Evolutionary conservation across 1,140 invertebrate genomes (phyloP), one percentile per base, ranked within the genome.

Genomic region (Polyergus mexicanus): DNA sequence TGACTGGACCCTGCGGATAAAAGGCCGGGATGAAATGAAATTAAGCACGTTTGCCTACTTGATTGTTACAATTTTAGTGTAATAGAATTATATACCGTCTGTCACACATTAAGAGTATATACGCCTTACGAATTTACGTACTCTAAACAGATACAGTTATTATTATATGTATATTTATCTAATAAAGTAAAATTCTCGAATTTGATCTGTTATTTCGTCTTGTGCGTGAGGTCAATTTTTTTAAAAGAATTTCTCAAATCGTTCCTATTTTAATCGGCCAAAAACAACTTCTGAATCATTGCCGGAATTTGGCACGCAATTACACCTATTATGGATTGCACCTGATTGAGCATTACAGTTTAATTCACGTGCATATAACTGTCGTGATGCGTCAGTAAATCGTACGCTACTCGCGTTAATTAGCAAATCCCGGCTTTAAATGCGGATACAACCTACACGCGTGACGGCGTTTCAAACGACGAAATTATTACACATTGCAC

Each of bases 371-470:
- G 78, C 63, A 71, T 35, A 65, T 80, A 63, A 78, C 13, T 19
- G n/a, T 58, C 28, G n/a, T 32, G 60, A 51, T 56, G 25, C 25
- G 66, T 81, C 78, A 60, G 22, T 13, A 19, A 58, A 72, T 60
- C 38, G 78, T 54, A 38, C 22, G 65, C 32, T 69, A 80, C 68
- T 68, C 22, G 32, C 63, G 68, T 72, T 83, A 83, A 83, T 74
- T 74, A 74, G 28, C n/a, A 25, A 60, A 81, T 83, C 22, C 25
- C 25, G 3, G 13, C 3, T 44, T 83, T 25, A 44, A 60, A 25
- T 22, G 68, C 51, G 54, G 68, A 83, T 72, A 62, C 5, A 19
- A 0, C 6, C n/a, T 13, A 11, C 11, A 22, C 22, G 28, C 19
- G 54, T 83, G 68, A 83, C 54, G 19, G n/a, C 5, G 54, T 60